phyloP scores from a whole-genome alignment of 2,113 vertebrate genomes.

The Dicentrarchus labrax region DNA sequence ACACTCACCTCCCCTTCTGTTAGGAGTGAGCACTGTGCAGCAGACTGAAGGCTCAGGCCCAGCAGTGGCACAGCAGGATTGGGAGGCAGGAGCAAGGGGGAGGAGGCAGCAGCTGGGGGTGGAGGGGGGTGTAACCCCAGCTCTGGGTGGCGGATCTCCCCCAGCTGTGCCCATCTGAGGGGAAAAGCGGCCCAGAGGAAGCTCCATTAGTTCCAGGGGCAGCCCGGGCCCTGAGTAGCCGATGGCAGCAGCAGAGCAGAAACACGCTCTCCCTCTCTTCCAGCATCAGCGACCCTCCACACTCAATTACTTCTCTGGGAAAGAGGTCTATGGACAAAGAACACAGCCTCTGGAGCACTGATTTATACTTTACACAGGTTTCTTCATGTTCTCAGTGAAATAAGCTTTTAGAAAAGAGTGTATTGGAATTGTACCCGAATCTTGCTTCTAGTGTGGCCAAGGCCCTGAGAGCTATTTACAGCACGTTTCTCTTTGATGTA shows the following conservation, averaged over 20 bases:
- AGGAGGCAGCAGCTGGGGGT: constrained; percentile 68
- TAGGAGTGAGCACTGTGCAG: constrained; percentile 16
- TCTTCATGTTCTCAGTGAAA: constrained; percentile 53
- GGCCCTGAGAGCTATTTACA: constrained; percentile 33
- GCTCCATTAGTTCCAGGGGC: constrained; percentile 85
- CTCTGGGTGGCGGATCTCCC: constrained; percentile 84
- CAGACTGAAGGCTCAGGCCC: constrained; percentile 53
- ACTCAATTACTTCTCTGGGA: constrained; percentile 67
- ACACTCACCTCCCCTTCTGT: constrained; percentile 44
- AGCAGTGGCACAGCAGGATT: constrained; percentile 57
- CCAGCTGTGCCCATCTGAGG: constrained; percentile 87
- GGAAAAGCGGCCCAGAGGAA: constrained; percentile 86
- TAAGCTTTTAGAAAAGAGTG: constrained; percentile 21
- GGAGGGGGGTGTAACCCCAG: constrained; percentile 29
- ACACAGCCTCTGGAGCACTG: constrained; percentile 52
- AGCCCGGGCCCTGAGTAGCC: constrained; percentile 69
- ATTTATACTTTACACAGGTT: constrained; percentile 61
- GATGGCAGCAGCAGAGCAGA: constrained; percentile 68
- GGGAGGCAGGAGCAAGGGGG: constrained; percentile 45
- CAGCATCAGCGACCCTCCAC: constrained; percentile 54
- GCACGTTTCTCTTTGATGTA: constrained; percentile 32
- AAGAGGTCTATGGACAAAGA: constrained; percentile 63
- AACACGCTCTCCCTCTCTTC: constrained; percentile 51
- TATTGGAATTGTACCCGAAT: constrained; percentile 24
- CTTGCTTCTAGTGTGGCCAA: constrained; percentile 17